phyloP scores from a whole-genome alignment of 2,113 vertebrate species.

The Notarius quadriscutis region DNA sequence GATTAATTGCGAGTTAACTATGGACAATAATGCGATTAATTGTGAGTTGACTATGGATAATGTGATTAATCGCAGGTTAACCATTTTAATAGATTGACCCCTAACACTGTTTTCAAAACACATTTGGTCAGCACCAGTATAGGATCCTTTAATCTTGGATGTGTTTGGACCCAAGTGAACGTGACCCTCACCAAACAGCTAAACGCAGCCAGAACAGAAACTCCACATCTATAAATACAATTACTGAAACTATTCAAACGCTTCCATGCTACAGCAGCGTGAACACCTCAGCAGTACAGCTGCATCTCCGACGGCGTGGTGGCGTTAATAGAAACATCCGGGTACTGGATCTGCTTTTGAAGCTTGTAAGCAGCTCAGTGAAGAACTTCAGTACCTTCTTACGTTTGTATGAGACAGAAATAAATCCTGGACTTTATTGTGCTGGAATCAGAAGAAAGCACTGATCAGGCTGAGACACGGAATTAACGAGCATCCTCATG shows the following conservation, averaged over 20 bases:
- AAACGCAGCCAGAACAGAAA: neutral
- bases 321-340: neutral
- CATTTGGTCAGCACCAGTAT: no score
- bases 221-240: neutral
- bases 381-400: neutral
- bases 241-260: neutral
- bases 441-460: neutral
- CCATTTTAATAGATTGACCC: no score
- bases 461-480: conserved; percentile 12
- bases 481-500: conserved; percentile 16
- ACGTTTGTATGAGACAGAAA: neutral
- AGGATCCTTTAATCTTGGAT: neutral
- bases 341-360: neutral
- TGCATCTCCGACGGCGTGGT: neutral
- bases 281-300: neutral
- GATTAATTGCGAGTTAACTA: no score
- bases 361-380: neutral
- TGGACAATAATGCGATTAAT: no score
- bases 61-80: no score
- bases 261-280: conserved; percentile 12
- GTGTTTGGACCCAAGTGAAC: neutral
- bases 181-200: neutral
- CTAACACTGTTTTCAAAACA: no score
- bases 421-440: neutral
- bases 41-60: no score